Percentiles rank a stretch among this genome's conserved stretches.
Conservation (phyloP, 2,797 vertebrate species). For the Salmo trutta region DNA sequence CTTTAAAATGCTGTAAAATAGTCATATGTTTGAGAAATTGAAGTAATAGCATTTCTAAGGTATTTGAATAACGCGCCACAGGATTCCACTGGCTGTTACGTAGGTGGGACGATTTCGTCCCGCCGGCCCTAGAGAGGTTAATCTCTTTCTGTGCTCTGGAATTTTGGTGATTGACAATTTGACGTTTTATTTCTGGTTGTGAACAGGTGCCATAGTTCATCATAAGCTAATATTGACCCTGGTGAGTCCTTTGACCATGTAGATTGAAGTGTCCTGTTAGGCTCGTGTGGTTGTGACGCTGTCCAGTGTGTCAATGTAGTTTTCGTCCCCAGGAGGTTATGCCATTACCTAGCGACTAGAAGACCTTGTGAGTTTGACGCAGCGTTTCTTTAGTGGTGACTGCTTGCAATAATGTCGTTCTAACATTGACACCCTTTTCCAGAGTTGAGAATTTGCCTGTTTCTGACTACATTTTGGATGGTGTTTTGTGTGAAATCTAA, state of each 20-base stretch:
- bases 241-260: slow-evolving; percentile 65
- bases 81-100: too few species aligned
- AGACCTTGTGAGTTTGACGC: not conserved
- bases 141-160: slow-evolving; percentile 2
- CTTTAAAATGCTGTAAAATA: too few species aligned
- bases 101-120: too few species aligned
- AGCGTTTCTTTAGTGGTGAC: too few species aligned
- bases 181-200: slow-evolving; percentile 47
- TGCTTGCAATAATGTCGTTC: slow-evolving; percentile 10
- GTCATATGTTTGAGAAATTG: too few species aligned
- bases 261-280: slow-evolving; percentile 13
- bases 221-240: slow-evolving; percentile 31
- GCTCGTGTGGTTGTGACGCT: slow-evolving; percentile 7
- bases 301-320: not conserved
- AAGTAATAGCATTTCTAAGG: too few species aligned
- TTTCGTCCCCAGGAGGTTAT: slow-evolving; percentile 16
- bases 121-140: too few species aligned
- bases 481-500: slow-evolving; percentile 39
- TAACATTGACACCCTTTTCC: slow-evolving; percentile 39
- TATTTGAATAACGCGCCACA: too few species aligned
- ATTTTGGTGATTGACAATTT: not conserved
- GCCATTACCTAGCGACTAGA: not conserved
- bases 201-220: slow-evolving; percentile 67
- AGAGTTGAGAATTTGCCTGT: not conserved
- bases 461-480: not conserved